Evolutionary conservation across 1,140 invertebrate species (phyloP).

Genomic region (Leptestheria dahalacensis): DNA sequence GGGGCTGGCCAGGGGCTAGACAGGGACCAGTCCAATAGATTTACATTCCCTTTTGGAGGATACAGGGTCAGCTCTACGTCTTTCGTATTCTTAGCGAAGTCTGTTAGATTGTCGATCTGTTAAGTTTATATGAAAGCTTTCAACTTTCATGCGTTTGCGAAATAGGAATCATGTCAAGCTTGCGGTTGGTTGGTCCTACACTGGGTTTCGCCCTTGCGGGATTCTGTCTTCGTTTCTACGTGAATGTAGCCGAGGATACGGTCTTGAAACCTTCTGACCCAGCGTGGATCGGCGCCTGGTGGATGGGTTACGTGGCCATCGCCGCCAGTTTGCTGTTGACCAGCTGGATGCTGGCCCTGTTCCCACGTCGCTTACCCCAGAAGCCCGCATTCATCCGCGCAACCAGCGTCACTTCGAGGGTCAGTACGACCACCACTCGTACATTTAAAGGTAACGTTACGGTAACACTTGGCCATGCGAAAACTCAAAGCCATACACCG

Average conservation of each 20-base stretch:
- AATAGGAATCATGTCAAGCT: constrained; percentile 24
- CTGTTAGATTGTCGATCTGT: no score
- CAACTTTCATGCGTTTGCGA: no score
- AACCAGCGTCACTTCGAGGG: neutral
- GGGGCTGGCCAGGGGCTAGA: no score
- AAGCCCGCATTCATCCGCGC: neutral
- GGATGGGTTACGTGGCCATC: constrained; percentile 33
- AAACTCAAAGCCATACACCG: neutral
- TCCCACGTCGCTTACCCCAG: constrained; percentile 15
- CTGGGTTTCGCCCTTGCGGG: constrained; percentile 53
- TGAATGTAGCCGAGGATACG: constrained; percentile 48
- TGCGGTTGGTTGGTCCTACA: constrained; percentile 52
- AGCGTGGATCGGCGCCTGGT: constrained; percentile 62
- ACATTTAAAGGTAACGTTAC: neutral
- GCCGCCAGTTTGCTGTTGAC: neutral
- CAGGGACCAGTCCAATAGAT: no score
- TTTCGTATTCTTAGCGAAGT: no score
- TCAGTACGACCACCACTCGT: neutral
- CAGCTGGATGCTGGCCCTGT: constrained; percentile 15
- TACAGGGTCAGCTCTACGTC: no score
- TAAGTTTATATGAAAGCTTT: no score
- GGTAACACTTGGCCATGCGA: neutral
- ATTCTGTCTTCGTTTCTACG: constrained; percentile 48
- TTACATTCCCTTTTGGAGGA: no score
- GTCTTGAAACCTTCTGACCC: constrained; percentile 50